Percentiles rank a stretch among this genome's conserved stretches.
phyloP scores from a whole-genome alignment of 2,888 invertebrate species.

The Lottia scabra region DNA sequence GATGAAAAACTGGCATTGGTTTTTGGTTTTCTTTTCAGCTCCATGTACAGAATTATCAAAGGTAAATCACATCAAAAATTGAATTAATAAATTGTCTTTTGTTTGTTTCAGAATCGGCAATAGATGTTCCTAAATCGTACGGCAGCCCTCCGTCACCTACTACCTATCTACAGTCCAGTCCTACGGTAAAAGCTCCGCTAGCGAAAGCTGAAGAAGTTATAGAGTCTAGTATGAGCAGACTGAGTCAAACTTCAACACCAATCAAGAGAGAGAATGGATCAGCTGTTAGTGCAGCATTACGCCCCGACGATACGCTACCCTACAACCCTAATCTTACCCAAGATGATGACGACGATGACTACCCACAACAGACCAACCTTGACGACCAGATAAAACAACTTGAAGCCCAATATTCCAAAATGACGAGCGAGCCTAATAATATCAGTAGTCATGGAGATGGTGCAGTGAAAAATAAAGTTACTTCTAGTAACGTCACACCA shows the following conservation, averaged over 20 bases:
- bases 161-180: conserved; percentile 33
- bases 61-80: no score
- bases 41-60: background rate
- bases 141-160: conserved; percentile 16
- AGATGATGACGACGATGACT: conserved; percentile 38
- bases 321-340: conserved; percentile 44
- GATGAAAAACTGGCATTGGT: no score
- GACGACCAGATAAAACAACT: conserved; percentile 58
- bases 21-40: conserved; percentile 2
- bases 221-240: conserved; percentile 7
- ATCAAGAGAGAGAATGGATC: background rate
- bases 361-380: conserved; percentile 40
- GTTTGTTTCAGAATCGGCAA: conserved; percentile 43
- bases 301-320: conserved; percentile 25
- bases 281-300: background rate
- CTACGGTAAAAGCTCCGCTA: conserved; percentile 42
- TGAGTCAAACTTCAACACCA: background rate
- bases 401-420: conserved; percentile 48
- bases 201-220: conserved; percentile 28
- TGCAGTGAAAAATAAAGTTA: conserved; percentile 15
- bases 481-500: conserved; percentile 19
- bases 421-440: conserved; percentile 42
- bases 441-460: conserved; percentile 14
- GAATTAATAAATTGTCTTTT: background rate
- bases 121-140: conserved; percentile 37